Conservation (phyloP, 2,888 invertebrate genomes). For the Lepidochrysops patricia region DNA sequence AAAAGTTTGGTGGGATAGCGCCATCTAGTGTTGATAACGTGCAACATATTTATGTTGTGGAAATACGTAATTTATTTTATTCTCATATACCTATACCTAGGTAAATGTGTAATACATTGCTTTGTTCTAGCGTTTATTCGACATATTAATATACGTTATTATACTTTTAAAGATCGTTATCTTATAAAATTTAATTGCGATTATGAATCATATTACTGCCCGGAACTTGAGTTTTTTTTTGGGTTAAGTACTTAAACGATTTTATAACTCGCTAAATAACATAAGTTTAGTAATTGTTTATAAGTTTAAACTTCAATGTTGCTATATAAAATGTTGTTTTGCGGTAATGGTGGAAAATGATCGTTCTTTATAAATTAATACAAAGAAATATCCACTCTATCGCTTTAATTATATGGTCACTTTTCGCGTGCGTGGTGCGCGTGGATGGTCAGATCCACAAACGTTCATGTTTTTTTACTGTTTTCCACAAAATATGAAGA, state of each 20-base stretch:
- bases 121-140: not conserved
- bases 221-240: not conserved
- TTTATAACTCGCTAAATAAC: no score
- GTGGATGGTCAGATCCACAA: no score
- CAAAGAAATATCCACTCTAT: not conserved
- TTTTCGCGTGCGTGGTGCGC: not conserved
- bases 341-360: not conserved
- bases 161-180: not conserved
- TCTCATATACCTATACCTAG: no score
- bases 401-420: not conserved
- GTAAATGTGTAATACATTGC: no score
- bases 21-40: not conserved
- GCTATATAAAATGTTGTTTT: no score
- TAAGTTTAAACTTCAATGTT: no score
- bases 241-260: no score
- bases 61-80: not conserved
- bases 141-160: not conserved
- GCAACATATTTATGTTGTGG: not conserved
- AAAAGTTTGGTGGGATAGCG: not conserved
- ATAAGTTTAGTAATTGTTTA: no score
- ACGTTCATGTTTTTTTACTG: no score
- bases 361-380: not conserved
- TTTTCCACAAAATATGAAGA: constrained; percentile 15
- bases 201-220: no score
- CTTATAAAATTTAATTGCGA: not conserved